phyloP scores from a whole-genome alignment of 2,797 vertebrate genomes.

The Melanotaenia trifasciata region DNA sequence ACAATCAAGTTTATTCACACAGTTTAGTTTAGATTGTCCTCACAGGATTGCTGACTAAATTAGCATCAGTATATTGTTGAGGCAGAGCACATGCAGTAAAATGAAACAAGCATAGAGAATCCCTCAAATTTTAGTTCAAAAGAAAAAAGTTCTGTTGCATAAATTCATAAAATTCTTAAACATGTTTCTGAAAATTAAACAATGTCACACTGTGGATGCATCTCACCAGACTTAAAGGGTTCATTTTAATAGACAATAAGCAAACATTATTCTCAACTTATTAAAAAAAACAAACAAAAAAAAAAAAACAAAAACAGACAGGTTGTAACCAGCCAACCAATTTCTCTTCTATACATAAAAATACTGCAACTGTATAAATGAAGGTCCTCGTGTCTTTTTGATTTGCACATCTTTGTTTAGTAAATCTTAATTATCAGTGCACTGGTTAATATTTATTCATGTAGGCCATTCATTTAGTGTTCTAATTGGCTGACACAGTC shows the following conservation, averaged over 20 bases:
- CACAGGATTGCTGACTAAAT: neutral
- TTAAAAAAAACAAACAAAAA: slow-evolving; percentile 8
- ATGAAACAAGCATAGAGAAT: neutral
- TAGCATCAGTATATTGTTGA: neutral
- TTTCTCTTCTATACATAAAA: slow-evolving; percentile 4
- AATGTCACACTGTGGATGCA: neutral
- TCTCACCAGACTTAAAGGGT: slow-evolving; percentile 6
- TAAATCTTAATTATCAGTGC: neutral
- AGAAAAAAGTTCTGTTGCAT: neutral
- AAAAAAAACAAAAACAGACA: slow-evolving; percentile 10
- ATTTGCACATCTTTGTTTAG: neutral
- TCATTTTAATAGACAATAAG: neutral
- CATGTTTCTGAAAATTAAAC: neutral
- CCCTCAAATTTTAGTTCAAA: neutral
- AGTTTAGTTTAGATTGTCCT: neutral
- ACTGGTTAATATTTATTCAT: slow-evolving; percentile 8
- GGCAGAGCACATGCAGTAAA: neutral
- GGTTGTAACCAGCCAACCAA: slow-evolving; percentile 78
- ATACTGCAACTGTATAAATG: neutral
- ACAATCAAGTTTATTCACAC: slow-evolving; percentile 25
- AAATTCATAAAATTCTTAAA: neutral
- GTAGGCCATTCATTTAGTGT: slow-evolving; percentile 35
- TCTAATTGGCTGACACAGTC: slow-evolving; percentile 13
- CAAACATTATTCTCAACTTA: slow-evolving; percentile 8
- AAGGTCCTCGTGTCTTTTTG: neutral